Base-by-base conservation (phyloP, 2,113 vertebrate species). In the Dipodomys merriami region DNA sequence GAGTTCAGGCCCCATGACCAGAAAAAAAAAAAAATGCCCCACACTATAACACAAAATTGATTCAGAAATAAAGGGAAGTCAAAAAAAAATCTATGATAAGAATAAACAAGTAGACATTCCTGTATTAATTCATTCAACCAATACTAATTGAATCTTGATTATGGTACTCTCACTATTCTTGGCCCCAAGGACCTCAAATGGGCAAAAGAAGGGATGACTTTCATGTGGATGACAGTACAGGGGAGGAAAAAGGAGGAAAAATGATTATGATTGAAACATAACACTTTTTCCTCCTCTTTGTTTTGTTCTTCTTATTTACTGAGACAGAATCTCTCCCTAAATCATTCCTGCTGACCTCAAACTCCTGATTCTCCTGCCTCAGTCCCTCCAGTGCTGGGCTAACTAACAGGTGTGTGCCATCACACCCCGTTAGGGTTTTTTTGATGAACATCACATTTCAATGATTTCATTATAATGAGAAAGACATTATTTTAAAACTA, bases 221-320 rank as follows among this genome's bases (percentile, higher is more conserved):
- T 91, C 11, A 60, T 74, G 13, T 13, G 71, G 30, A 23, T 73
- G 64, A 72, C 6, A 46, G 46, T 76, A 13, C 13, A 78, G 62
- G 67, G 35, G 20, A 80, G 27, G 4, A 90, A 0, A 71, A 68
- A 90, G 39, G 1, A 0, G 60, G 49, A 68, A 76, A 76, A 79
- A 74, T 88, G 49, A 88, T 88, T 91, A 82, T 13, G 46, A 5
- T 22, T 78, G 35, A 84, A 96, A 88, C 86, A 71, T 33, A 64
- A 81, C 86, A 46, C 44, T 29, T 67, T 67, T 67, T 67, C 25
- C 10, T 67, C 16, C 29, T 6, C 23, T 23, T 64, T 20, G 12
- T 62, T 62, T 64, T 64, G 22, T 27, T 27, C 16, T 29, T 67
- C 7, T 27, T 67, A 27, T 67, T 67, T 27, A 27, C 9, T 57